phyloP scores from a whole-genome alignment of 1,140 invertebrate species.

The Microplitis mediator region DNA sequence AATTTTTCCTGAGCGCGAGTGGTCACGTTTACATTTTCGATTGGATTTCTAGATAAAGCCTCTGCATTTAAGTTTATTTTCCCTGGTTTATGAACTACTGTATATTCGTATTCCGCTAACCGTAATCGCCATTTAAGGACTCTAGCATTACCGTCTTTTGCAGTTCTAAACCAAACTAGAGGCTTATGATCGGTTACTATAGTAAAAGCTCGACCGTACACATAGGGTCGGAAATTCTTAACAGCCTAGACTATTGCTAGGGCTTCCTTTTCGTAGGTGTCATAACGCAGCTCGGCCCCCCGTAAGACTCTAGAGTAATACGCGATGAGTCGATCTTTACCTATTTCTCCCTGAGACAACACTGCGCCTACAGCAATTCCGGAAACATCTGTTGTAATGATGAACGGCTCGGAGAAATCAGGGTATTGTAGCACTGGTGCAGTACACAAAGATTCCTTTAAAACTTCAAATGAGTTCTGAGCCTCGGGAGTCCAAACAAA shows the following conservation, averaged over 20 bases:
- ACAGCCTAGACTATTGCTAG: conserved; percentile 51
- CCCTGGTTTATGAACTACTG: conserved; percentile 39
- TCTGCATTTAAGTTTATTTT: conserved; percentile 50
- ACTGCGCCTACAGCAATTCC: conserved; percentile 32
- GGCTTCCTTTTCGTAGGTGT: conserved; percentile 42
- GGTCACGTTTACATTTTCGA: neutral
- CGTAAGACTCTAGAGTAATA: conserved; percentile 26
- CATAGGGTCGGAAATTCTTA: conserved; percentile 55
- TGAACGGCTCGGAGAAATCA: conserved; percentile 34
- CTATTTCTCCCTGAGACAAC: conserved; percentile 32
- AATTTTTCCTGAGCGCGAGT: neutral
- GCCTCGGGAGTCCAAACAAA: neutral
- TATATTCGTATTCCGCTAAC: conserved; percentile 36
- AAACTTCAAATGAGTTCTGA: neutral
- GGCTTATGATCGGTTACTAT: too few relatives aligned
- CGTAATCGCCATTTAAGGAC: conserved; percentile 61
- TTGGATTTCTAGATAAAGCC: conserved; percentile 31
- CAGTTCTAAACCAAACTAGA: too few relatives aligned
- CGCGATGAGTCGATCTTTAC: conserved; percentile 34
- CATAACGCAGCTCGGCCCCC: neutral
- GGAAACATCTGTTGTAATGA: conserved; percentile 33
- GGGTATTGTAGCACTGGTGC: conserved; percentile 13
- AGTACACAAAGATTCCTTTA: neutral
- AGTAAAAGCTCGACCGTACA: conserved; percentile 34
- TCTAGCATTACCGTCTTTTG: conserved; percentile 22